Conservation (phyloP, 53 echinoderm and acorn worm species). For the Hippasteria phrygiana region DNA sequence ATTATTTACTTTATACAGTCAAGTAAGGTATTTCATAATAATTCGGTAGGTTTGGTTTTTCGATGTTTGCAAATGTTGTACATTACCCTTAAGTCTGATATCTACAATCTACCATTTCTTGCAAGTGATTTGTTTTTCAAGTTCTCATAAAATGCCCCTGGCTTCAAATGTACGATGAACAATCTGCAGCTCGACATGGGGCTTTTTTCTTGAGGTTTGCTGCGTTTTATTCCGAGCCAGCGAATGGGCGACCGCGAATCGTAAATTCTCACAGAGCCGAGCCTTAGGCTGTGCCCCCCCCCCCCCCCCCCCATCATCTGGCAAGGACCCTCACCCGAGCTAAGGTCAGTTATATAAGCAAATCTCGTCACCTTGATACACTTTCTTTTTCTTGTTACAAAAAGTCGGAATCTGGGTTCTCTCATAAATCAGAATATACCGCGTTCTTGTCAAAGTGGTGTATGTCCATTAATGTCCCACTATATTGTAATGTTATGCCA, state of each 20-base stretch:
- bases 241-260: not conserved
- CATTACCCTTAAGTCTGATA: too few species aligned
- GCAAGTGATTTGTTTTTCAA: not conserved
- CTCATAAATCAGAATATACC: not conserved
- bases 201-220: not conserved
- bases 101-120: too few species aligned
- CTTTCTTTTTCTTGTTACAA: not conserved
- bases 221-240: not conserved
- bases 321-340: not conserved
- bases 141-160: not conserved
- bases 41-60: too few species aligned
- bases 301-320: too few species aligned
- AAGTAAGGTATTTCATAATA: too few species aligned
- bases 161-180: not conserved
- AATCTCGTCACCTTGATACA: not conserved
- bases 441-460: too few species aligned
- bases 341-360: not conserved
- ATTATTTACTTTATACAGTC: too few species aligned
- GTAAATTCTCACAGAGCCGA: constrained; percentile 8
- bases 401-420: not conserved
- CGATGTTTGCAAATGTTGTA: too few species aligned
- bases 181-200: not conserved
- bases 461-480: too few species aligned
- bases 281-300: too few species aligned
- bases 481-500: too few species aligned